These are phyloP conservation scores for Bactericera cockerelli DNA, from an alignment of 1,140 invertebrate genomes.

Conservation along the genomic window DNA sequence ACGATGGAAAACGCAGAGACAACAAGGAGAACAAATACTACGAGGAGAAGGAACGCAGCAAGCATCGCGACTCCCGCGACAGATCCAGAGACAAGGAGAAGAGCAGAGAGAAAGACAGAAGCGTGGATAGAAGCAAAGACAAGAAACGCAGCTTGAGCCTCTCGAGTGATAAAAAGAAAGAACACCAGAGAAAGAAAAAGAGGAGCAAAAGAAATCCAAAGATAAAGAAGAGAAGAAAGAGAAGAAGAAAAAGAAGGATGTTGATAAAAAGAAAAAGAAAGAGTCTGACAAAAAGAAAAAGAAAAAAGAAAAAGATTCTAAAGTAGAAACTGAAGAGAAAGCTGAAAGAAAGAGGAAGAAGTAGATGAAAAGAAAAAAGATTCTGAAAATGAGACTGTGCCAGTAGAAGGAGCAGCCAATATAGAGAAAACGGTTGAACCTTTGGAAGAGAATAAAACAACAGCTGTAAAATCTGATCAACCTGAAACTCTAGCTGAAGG, in stretches of 20 bases:
- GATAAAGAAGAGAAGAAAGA: no score
- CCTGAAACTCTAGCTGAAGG: no score
- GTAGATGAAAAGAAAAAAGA: no score
- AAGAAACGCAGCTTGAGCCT: not conserved
- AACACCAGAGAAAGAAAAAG: no score
- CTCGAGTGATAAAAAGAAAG: not conserved
- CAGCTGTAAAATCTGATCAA: not conserved
- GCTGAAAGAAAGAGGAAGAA: not conserved
- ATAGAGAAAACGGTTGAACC: not conserved
- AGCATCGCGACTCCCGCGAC: not conserved
- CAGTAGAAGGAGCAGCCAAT: not conserved
- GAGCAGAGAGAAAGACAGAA: not conserved
- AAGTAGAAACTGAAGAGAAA: not conserved
- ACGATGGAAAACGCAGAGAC: not conserved
- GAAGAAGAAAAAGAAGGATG: no score
- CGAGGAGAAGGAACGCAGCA: not conserved
- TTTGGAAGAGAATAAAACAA: not conserved
- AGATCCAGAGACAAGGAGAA: not conserved
- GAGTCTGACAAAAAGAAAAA: no score
- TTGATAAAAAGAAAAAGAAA: no score
- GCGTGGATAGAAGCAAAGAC: not conserved
- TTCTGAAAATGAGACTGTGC: not conserved
- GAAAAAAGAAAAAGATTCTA: not conserved
- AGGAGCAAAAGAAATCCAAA: no score
- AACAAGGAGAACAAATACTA: not conserved